These are phyloP conservation scores for Scopus umbretta DNA, from an alignment of 2,113 vertebrate genomes.

Conservation along the genomic window DNA sequence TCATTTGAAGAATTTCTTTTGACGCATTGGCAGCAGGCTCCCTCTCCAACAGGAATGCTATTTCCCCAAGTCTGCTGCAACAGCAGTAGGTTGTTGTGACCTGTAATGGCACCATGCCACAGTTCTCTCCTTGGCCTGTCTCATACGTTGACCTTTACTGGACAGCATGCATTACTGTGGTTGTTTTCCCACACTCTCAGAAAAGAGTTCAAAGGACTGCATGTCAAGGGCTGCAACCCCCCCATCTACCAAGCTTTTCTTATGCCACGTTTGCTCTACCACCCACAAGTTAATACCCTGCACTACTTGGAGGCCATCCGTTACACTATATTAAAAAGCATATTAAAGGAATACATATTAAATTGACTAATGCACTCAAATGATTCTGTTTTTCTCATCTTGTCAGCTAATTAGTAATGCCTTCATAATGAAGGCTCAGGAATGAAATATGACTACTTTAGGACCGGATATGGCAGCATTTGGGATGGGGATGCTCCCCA, in stretches of 20 bases:
- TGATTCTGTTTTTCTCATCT: background rate
- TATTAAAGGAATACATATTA: background rate
- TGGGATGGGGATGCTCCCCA: background rate
- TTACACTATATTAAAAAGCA: background rate
- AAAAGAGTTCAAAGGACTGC: constrained; percentile 9
- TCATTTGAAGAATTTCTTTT: background rate
- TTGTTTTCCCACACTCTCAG: background rate
- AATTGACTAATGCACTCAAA: background rate
- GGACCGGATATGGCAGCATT: background rate
- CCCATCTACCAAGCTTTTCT: background rate
- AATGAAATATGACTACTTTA: background rate
- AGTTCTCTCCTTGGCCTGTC: constrained; percentile 5
- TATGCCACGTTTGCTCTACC: constrained; percentile 2
- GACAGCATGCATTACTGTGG: background rate
- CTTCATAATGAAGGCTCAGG: background rate
- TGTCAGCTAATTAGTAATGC: background rate
- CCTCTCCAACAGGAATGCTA: background rate
- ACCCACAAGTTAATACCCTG: background rate
- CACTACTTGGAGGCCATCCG: background rate
- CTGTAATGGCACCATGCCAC: constrained; percentile 19
- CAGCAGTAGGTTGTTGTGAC: constrained; percentile 27
- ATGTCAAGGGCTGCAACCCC: background rate
- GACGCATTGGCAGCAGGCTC: background rate
- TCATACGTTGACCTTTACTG: background rate
- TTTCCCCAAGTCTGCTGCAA: background rate